These are phyloP conservation scores for Jacana jacana DNA, from an alignment of 2,113 vertebrate genomes.

Conservation along the genomic window DNA sequence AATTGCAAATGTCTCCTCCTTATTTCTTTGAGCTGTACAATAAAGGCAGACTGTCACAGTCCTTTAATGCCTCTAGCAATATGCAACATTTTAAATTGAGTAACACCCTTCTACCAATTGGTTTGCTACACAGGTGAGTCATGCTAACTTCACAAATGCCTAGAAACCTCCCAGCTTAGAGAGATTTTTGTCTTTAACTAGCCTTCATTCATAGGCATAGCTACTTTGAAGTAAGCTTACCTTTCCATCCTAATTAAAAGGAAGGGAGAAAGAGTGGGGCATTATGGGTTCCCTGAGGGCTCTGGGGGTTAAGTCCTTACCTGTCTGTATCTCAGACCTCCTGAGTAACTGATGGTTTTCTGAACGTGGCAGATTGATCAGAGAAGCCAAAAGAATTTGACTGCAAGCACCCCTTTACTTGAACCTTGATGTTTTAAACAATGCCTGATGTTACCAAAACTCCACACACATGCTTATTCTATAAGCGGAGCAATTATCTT, in stretches of 20 bases:
- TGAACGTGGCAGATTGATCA: background rate
- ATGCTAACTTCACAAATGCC: background rate
- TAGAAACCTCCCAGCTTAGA: background rate
- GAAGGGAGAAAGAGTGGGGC: background rate
- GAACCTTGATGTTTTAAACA: background rate
- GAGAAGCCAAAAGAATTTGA: background rate
- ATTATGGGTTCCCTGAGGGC: background rate
- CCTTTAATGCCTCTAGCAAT: background rate
- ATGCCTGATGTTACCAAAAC: background rate
- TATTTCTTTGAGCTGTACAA: background rate
- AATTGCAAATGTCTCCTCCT: background rate
- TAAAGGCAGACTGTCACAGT: background rate
- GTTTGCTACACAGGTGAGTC: background rate
- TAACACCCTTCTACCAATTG: background rate
- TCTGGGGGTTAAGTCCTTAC: background rate
- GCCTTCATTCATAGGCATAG: background rate
- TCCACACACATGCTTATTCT: background rate
- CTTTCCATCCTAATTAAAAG: background rate
- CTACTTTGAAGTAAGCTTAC: background rate
- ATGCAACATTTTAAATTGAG: background rate
- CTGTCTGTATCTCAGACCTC: background rate
- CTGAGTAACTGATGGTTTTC: background rate
- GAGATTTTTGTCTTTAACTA: background rate
- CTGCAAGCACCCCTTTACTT: background rate
- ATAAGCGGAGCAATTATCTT: background rate